Base-by-base conservation (phyloP, 2,113 vertebrate genomes). In the Neodon shergylaensis region DNA sequence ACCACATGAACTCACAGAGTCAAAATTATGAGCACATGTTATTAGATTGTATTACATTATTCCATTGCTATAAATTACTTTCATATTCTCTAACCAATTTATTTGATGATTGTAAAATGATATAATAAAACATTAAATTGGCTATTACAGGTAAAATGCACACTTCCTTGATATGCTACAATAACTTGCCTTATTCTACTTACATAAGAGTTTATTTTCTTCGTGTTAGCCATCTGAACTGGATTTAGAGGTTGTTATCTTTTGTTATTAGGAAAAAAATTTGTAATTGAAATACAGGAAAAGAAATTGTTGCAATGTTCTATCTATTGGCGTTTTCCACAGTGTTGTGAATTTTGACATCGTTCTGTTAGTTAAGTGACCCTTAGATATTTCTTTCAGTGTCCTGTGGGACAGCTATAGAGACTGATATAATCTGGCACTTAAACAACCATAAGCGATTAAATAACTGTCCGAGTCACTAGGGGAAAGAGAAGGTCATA, bases 361-460 rank as follows among this genome's bases (percentile, higher is more conserved):
- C 24, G 8, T 88, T 93, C 28, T 74, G 44, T 92, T 33, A 31
- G 82, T 33, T 33, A 44, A 39, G 89, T 95, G 82, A 78, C 76
- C 90, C 94, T 65, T 63, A n/a, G n/a, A 66, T 96, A 92, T 68
- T 54, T 97, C 93, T 94, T 88, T 52, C 68, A 58, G 70, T 95
- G 73, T 90, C 76, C 58, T 70, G 16, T 91, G 92, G 89, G 96
- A 96, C 73, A 83, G 88, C 96, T 61, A 92, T n/a, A 70, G 47
- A 98, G 66, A 73, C 84, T 96, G 94, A 96, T 76, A 87, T 97
- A 95, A 98, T 95, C 61, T 96, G 95, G 86, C 96, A 97, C 98
- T 98, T 98, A 98, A 98, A 98, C 97, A 90, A 95, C 85, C 96
- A 96, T 97, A 97, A 98, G 97, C 98, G 98, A 97, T 97, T 97